These are phyloP conservation scores for Labroides dimidiatus DNA, from an alignment of 2,797 vertebrate genomes.

Conservation along the genomic window DNA sequence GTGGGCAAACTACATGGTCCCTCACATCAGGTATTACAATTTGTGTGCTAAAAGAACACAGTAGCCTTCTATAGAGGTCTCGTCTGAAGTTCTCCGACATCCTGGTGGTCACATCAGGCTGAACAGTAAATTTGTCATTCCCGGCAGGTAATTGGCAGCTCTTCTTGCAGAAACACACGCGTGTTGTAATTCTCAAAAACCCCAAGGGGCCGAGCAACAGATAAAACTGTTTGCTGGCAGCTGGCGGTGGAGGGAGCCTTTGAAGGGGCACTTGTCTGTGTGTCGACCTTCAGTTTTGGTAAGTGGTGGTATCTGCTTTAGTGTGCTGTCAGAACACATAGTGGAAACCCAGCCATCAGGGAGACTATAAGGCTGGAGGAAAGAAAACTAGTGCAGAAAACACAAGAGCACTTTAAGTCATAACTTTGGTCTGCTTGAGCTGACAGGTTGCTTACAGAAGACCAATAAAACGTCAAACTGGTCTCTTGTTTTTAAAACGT, in stretches of 20 bases:
- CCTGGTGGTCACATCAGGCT: slow-evolving; percentile 46
- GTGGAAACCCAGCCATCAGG: too few relatives aligned
- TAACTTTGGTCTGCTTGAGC: too few relatives aligned
- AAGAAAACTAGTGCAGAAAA: too few relatives aligned
- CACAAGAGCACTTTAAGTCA: neutral
- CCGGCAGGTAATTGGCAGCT: slow-evolving; percentile 67
- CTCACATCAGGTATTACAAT: slow-evolving; percentile 45
- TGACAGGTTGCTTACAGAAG: too few relatives aligned
- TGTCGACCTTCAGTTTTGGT: slow-evolving; percentile 25
- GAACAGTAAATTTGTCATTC: slow-evolving; percentile 69
- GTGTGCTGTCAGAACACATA: slow-evolving; percentile 46
- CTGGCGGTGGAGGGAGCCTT: slow-evolving; percentile 48
- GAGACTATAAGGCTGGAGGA: too few relatives aligned
- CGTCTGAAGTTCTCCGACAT: slow-evolving; percentile 50
- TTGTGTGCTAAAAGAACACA: slow-evolving; percentile 59
- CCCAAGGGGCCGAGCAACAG: slow-evolving; percentile 48
- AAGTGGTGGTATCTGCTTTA: slow-evolving; percentile 17
- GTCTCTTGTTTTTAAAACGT: neutral
- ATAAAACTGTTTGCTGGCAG: slow-evolving; percentile 58
- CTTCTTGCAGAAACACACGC: slow-evolving; percentile 60
- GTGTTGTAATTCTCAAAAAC: slow-evolving; percentile 63
- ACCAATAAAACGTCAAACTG: too few relatives aligned
- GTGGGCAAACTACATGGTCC: slow-evolving; percentile 61
- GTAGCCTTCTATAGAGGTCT: slow-evolving; percentile 35
- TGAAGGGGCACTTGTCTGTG: slow-evolving; percentile 54